phyloP scores from a whole-genome alignment of 2,888 invertebrate species.

The Liposcelis brunnea region DNA sequence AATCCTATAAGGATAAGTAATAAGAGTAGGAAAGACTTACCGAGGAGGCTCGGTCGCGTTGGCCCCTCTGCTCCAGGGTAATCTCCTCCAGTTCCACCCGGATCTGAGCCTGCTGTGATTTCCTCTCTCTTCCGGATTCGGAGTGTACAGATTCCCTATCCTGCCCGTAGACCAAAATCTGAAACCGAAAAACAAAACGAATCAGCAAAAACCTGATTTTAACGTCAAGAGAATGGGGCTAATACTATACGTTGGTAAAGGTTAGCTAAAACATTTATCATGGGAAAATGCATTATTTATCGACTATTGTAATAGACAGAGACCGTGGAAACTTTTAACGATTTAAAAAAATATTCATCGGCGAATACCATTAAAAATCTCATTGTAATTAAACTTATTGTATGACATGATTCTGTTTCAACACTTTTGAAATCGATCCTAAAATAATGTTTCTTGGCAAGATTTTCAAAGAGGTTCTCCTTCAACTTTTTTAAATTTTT shows the following conservation, averaged over 20 bases:
- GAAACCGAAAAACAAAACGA: conserved; percentile 6
- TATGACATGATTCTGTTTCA: too few species aligned
- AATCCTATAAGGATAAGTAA: too few species aligned
- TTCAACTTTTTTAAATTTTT: conserved; percentile 11
- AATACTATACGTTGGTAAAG: neutral
- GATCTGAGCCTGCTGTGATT: conserved; percentile 9
- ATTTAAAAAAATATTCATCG: too few species aligned
- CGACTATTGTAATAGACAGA: too few species aligned
- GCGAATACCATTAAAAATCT: too few species aligned
- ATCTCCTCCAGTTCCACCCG: conserved; percentile 25
- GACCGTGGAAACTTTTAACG: too few species aligned
- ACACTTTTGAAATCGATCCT: too few species aligned
- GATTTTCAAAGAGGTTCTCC: conserved; percentile 9
- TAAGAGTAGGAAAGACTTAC: conserved; percentile 19
- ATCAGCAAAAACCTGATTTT: neutral
- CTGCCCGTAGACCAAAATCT: conserved; percentile 43
- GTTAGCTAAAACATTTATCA: neutral
- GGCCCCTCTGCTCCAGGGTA: conserved; percentile 29
- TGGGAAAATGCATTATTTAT: too few species aligned
- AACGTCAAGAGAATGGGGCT: neutral
- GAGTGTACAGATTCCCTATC: conserved; percentile 67
- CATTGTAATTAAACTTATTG: too few species aligned
- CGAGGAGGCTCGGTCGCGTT: conserved; percentile 25
- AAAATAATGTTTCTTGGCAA: too few species aligned
- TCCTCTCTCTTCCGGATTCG: conserved; percentile 48